Evolutionary conservation across 1,140 invertebrate genomes (phyloP).

Genomic region (Leptoteleia sp.): DNA sequence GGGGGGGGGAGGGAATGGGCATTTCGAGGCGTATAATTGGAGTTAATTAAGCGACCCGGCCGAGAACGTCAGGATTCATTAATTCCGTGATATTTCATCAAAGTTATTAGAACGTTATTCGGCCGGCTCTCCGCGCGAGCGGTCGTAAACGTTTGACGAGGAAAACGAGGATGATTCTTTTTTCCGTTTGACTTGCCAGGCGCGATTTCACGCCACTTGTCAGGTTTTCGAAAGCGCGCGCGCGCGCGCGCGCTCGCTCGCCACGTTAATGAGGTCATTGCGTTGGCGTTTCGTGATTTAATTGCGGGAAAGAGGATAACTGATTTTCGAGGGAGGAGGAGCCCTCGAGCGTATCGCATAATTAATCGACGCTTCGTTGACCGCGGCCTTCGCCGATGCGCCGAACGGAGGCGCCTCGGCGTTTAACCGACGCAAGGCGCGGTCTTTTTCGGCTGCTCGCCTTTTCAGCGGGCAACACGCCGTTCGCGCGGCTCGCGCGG

Average conservation of each 20-base stretch:
- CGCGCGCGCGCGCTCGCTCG: too few relatives aligned
- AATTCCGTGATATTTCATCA: conserved; percentile 35
- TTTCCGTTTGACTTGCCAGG: conserved; percentile 54
- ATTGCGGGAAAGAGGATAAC: conserved; percentile 62
- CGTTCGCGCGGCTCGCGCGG: too few relatives aligned
- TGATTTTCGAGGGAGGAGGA: conserved; percentile 62
- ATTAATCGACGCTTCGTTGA: conserved; percentile 64
- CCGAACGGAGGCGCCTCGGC: conserved; percentile 35
- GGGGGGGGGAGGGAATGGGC: too few relatives aligned
- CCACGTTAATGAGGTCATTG: conserved; percentile 63
- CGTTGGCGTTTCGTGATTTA: conserved; percentile 61
- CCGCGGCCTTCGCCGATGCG: conserved; percentile 52
- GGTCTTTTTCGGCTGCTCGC: conserved; percentile 28
- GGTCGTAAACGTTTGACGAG: conserved; percentile 15
- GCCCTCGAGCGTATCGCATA: conserved; percentile 56
- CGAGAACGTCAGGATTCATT: conserved; percentile 28
- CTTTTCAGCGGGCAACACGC: too few relatives aligned
- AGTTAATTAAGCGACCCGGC: conserved; percentile 26
- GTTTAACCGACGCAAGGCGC: conserved; percentile 31
- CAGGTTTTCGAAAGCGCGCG: conserved; percentile 68
- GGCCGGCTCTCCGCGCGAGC: neutral
- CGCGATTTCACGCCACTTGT: conserved; percentile 34
- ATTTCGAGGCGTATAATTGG: conserved; percentile 28
- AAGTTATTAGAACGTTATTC: conserved; percentile 30
- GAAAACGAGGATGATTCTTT: conserved; percentile 49